Base-by-base conservation (phyloP, 1,140 invertebrate species). In the Copidosoma floridanum region DNA sequence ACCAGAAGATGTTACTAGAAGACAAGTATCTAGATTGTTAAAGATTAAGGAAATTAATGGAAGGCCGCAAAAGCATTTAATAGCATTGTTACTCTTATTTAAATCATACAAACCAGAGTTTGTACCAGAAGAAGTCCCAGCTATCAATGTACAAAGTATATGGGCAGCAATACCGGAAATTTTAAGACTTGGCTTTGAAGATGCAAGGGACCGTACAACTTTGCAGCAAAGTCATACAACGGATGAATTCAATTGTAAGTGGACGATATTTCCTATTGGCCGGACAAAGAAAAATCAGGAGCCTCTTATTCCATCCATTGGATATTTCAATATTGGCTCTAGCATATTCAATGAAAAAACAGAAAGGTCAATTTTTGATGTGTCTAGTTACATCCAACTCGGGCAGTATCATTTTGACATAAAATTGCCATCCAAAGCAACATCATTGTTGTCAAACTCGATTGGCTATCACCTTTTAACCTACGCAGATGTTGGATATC, bases 61-160 rank as follows among this genome's bases (percentile, higher is more conserved):
- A 18, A 73, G 61, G 46, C 58, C 65, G 21, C 70, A 47, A 35
- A 76, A 67, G 50, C 68, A 77, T 50, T 63, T 79, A 4, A 71
- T 54, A 48, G 76, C 73, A 5, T 65, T 81, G 48, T 61, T 81
- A 16, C 78, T 69, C 70, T 73, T 81, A 40, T 81, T 75, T 51
- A 81, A 81, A 57, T 78, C 76, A 1, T 81, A 78, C 35, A 81
- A 78, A 63, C 78, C 80, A 21, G 78, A 81, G 62, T 68, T 75
- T 44, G 80, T 81, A 0, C 79, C 79, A 18, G 79, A 81, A 56
- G 74, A 68, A 57, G 70, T 80, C 44, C 35, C 65, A 18, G 64
- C 77, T 7, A 65, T 77, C 27, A 80, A 78, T 57, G 65, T 77
- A 56, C 75, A 78, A 65, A 75, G 71, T 57, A 65, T 71, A 24